Evolutionary conservation across 2,797 vertebrate genomes (phyloP), one percentile per base, ranked within the genome.

Genomic region (Enteromius fasciolatus): DNA sequence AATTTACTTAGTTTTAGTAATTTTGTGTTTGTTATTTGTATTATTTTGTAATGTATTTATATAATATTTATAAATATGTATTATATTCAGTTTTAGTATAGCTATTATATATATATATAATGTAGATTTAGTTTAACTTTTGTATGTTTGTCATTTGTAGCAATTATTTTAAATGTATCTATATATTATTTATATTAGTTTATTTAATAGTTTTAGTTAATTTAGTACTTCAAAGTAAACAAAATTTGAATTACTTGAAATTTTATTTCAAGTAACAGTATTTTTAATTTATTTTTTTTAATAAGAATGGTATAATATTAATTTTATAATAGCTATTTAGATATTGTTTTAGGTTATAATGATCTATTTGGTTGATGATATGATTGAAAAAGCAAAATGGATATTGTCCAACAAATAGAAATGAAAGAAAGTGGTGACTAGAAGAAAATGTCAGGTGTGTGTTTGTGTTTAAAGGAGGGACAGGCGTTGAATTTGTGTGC

Each of bases 401-500:
- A 33, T 2, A 15, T 67, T 63, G 18, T 0, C 39, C 50, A 57
- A 4, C 33, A 14, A 20, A 59, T 59, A 70, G 50, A 70, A 66
- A 69, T 78, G 18, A 59, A 61, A 82, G 31, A 0, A 18, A 10
- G 44, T 4, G 9, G 14, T 23, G 79, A 70, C 23, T 15, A 72
- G 78, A 63, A 50, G n/a, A 44, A 81, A 81, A 74, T 52, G 39
- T 76, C 50, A 20, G 25, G 52, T 80, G 18, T 48, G 28, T 70
- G 63, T 80, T 20, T 59, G 15, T 20, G 50, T 33, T 10, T n/a
- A 23, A 57, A 31, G 23, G 70, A 76, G 28, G 11, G 15, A 46
- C 41, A 72, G 61, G 59, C 1, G 3, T 82, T 73, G 57, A 67
- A 63, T 83, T 25, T 28, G 81, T 59, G 67, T 52, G 41, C 46